Evolutionary conservation across 2,888 invertebrate genomes (phyloP).

Genomic region (Drosophila algonquin): DNA sequence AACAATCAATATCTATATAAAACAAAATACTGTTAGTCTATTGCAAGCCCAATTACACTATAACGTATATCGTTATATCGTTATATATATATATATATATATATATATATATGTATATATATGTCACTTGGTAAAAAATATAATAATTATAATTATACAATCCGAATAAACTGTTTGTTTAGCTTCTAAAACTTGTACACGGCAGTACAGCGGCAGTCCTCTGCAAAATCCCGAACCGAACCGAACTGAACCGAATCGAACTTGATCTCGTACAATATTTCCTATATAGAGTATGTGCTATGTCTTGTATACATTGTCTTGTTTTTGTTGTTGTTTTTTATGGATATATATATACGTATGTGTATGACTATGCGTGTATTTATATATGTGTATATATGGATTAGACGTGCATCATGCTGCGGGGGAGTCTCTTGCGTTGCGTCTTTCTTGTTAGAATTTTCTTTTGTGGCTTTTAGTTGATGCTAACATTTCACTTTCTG

Average conservation of each 20-base stretch:
- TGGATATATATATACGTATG: background rate
- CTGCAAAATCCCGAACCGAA: conserved; percentile 47
- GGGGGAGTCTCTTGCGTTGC: conserved; percentile 74
- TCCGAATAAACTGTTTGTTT: conserved; percentile 53
- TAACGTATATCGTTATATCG: conserved; percentile 53
- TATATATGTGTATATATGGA: conserved; percentile 54
- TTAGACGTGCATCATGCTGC: conserved; percentile 77
- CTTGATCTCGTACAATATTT: conserved; percentile 43
- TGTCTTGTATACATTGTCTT: conserved; percentile 80
- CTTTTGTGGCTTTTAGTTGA: conserved; percentile 71
- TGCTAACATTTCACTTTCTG: conserved; percentile 21
- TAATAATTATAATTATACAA: conserved; percentile 46
- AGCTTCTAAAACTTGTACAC: conserved; percentile 78
- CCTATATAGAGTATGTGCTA: conserved; percentile 74
- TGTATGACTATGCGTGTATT: conserved; percentile 73
- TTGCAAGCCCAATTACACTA: conserved; percentile 75
- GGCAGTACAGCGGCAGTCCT: conserved; percentile 47
- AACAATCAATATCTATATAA: conserved; percentile 30
- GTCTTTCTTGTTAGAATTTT: conserved; percentile 76
- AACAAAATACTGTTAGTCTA: conserved; percentile 79
- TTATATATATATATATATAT: conserved; percentile 11
- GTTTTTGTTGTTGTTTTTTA: conserved; percentile 62
- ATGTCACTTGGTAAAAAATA: conserved; percentile 68
- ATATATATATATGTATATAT: conserved; percentile 42
- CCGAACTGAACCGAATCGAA: background rate